Evolutionary conservation across 1,140 invertebrate species (phyloP).

Genomic region (Semibalanus balanoides): DNA sequence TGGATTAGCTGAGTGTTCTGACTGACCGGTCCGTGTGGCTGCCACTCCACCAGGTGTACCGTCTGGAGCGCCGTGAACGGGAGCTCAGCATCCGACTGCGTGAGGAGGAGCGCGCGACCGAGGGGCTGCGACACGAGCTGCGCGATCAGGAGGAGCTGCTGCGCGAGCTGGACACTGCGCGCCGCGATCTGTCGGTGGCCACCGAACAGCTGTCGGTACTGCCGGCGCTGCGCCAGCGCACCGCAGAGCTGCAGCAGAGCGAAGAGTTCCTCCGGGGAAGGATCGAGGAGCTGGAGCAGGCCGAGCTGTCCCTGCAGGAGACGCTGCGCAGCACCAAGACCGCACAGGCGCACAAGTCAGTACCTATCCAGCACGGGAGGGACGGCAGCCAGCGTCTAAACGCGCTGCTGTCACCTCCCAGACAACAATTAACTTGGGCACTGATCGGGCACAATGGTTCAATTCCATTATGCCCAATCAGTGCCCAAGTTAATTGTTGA

Average conservation of each 20-base stretch:
- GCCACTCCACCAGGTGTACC: constrained; percentile 20
- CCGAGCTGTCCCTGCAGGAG: constrained; percentile 21
- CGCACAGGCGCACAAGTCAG: constrained; percentile 16
- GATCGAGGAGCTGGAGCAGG: constrained; percentile 28
- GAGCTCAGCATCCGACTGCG: constrained; percentile 23
- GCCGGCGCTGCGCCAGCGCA: constrained; percentile 18
- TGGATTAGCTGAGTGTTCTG: no score
- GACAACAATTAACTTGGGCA: no score
- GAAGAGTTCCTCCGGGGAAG: constrained; percentile 24
- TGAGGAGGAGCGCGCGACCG: constrained; percentile 23
- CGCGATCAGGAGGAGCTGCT: constrained; percentile 29
- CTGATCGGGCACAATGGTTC: no score
- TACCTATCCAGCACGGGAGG: no score
- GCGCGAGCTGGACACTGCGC: constrained; percentile 23
- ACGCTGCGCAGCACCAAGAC: constrained; percentile 22
- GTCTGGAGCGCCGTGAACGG: constrained; percentile 22
- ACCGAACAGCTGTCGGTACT: constrained; percentile 22
- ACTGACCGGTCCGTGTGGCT: no score
- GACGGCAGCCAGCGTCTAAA: no score
- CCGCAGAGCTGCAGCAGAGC: constrained; percentile 23
- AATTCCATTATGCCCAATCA: no score
- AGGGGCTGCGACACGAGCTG: constrained; percentile 24
- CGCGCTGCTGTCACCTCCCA: no score
- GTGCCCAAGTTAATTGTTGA: no score
- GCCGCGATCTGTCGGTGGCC: constrained; percentile 25